phyloP scores from a whole-genome alignment of 2,113 vertebrate species.

The Larimichthys polyactis region DNA sequence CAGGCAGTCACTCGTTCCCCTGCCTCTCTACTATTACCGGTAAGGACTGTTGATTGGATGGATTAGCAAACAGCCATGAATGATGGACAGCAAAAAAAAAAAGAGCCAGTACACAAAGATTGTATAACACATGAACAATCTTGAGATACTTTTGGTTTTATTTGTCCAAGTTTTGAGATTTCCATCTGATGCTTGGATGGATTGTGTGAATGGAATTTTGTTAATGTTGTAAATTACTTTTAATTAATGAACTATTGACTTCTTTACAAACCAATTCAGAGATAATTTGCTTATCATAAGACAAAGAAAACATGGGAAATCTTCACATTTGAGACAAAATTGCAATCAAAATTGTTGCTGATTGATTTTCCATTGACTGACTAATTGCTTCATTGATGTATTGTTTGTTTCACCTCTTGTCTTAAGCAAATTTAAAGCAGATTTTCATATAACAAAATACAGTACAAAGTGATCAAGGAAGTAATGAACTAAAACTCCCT shows the following conservation, averaged over 20 bases:
- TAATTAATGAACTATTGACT: too few relatives aligned
- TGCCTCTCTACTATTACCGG: slow-evolving; percentile 77
- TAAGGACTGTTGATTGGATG: slow-evolving; percentile 9
- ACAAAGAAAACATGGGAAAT: not conserved
- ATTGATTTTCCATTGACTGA: too few relatives aligned
- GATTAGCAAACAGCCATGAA: not conserved
- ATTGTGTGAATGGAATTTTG: not conserved
- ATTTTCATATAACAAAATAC: too few relatives aligned
- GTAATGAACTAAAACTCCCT: too few relatives aligned
- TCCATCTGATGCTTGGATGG: not conserved
- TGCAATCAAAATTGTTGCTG: too few relatives aligned
- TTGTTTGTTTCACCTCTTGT: too few relatives aligned
- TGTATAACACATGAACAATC: not conserved
- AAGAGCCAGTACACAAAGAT: not conserved
- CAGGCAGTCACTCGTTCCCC: slow-evolving; percentile 42
- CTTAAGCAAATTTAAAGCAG: too few relatives aligned
- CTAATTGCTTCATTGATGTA: too few relatives aligned
- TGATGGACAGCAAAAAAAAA: not conserved
- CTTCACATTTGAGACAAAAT: not conserved
- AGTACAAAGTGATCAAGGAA: too few relatives aligned
- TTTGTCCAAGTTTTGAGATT: not conserved
- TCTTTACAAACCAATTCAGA: too few relatives aligned
- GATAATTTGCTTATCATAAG: not conserved
- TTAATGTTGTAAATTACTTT: too few relatives aligned
- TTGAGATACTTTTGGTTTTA: not conserved